Evolutionary conservation across 2,113 vertebrate genomes (phyloP).

Genomic region (Alexandromys fortis): DNA sequence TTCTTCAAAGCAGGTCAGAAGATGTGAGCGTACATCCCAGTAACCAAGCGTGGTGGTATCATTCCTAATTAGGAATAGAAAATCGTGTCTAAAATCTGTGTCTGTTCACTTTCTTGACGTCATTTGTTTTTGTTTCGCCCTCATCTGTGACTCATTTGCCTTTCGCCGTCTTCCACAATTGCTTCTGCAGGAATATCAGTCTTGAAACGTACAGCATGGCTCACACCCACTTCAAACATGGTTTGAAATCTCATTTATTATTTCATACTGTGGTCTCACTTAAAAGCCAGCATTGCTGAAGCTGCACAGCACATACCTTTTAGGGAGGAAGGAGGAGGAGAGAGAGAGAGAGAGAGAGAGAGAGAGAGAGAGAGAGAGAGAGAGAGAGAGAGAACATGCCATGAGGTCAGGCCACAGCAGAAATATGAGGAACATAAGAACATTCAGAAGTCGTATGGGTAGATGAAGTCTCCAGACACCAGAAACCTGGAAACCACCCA

Average conservation of each 20-base stretch:
- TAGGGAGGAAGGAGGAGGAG: neutral
- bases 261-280: slow-evolving; percentile 75
- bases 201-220: slow-evolving; percentile 48
- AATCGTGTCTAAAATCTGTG: slow-evolving; percentile 60
- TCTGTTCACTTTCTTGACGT: slow-evolving; percentile 63
- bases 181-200: slow-evolving; percentile 70
- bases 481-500: slow-evolving; percentile 79
- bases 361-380: neutral
- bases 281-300: slow-evolving; percentile 68
- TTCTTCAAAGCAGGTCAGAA: slow-evolving; percentile 3
- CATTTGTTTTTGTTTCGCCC: slow-evolving; percentile 71
- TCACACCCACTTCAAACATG: slow-evolving; percentile 79
- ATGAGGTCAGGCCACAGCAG: neutral
- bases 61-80: slow-evolving; percentile 71
- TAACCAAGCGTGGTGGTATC: slow-evolving; percentile 50
- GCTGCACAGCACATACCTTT: slow-evolving; percentile 63
- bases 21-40: neutral
- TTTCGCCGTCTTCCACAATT: slow-evolving; percentile 66
- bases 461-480: slow-evolving; percentile 73
- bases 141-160: slow-evolving; percentile 78
- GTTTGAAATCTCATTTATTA: slow-evolving; percentile 70
- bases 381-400: neutral
- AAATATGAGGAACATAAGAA: slow-evolving; percentile 61
- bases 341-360: neutral
- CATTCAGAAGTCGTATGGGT: slow-evolving; percentile 77